Conservation (phyloP, 1,140 invertebrate genomes). For the Vollenhovia emeryi region DNA sequence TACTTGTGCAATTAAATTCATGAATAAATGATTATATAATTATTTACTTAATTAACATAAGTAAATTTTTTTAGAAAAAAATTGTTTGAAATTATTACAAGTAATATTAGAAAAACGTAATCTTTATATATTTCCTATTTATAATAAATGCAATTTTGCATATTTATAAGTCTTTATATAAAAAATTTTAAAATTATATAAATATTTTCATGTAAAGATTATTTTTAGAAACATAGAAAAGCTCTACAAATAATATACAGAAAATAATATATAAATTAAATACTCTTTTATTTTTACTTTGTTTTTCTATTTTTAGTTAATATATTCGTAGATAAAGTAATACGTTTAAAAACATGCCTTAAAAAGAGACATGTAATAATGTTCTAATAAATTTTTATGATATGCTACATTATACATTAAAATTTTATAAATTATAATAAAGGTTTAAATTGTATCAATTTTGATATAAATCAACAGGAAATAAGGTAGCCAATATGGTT, state of each 20-base stretch:
- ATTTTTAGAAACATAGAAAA: not conserved
- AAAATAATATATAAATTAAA: no score
- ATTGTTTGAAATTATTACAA: not conserved
- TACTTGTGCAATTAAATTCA: not conserved
- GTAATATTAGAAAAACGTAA: not conserved
- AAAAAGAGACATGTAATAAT: not conserved
- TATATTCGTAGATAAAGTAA: no score
- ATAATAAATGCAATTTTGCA: not conserved
- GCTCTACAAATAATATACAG: no score
- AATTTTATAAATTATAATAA: not conserved
- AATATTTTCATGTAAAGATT: not conserved
- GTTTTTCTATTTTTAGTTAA: not conserved
- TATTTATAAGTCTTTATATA: not conserved
- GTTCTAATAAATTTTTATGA: not conserved
- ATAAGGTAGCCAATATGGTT: no score
- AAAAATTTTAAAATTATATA: not conserved
- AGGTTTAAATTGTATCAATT: no score
- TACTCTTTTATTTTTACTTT: no score
- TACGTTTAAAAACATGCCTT: no score
- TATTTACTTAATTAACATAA: not conserved
- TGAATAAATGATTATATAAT: not conserved
- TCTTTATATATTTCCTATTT: not conserved
- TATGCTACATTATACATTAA: not conserved
- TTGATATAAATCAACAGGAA: no score
- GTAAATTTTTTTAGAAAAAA: no score